A percentile compares a stretch with the other conserved stretches of the same genome.
phyloP scores from a whole-genome alignment of 2,888 invertebrate species.

The Agapetus fuscipes region DNA sequence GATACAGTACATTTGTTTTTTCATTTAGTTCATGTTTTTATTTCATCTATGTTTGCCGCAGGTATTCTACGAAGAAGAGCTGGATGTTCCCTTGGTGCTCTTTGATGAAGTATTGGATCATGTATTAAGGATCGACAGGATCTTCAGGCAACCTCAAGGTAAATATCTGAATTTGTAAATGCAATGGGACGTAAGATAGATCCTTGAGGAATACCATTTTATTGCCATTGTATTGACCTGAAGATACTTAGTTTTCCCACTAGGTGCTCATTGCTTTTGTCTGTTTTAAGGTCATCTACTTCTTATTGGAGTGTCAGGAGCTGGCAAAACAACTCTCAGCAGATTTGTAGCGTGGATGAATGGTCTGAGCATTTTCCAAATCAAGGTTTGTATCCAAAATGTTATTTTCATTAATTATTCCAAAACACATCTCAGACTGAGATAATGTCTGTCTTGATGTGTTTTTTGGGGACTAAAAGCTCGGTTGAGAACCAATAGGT shows the following conservation, averaged over 20 bases:
- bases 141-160: constrained; percentile 96
- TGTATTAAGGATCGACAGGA: constrained; percentile 95
- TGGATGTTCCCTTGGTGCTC: constrained; percentile 95
- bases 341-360: constrained; percentile 99
- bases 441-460: not conserved
- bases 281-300: constrained; percentile 65
- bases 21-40: too few relatives aligned
- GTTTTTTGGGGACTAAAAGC: too few relatives aligned
- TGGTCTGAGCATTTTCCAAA: constrained; percentile 97
- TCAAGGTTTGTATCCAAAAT: constrained; percentile 63
- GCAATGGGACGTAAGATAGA: not conserved
- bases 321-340: constrained; percentile 98
- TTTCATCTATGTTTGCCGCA: too few relatives aligned
- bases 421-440: not conserved
- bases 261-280: too few relatives aligned
- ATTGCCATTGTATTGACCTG: not conserved
- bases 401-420: too few relatives aligned
- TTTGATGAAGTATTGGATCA: constrained; percentile 99
- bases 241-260: too few relatives aligned
- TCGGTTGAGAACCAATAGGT: too few relatives aligned
- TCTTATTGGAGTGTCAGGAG: constrained; percentile 96
- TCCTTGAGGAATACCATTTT: too few relatives aligned
- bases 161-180: too few relatives aligned
- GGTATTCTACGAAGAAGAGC: constrained; percentile 98
- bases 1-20: too few relatives aligned